Percentiles rank a stretch among this genome's conserved stretches.
Conservation (phyloP, 2,797 vertebrate genomes). For the Enteromius fasciolatus region DNA sequence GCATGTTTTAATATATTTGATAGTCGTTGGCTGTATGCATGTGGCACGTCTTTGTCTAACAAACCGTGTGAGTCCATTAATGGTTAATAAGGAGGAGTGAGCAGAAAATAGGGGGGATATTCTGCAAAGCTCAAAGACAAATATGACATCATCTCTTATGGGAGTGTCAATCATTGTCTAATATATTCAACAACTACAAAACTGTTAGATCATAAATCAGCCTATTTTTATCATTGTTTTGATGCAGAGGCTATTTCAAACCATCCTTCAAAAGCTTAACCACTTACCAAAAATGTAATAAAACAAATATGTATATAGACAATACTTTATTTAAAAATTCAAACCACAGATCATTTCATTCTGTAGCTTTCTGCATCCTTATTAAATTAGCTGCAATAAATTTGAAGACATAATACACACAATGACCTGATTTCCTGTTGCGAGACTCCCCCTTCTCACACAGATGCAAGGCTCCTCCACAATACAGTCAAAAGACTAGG, state of each 20-base stretch:
- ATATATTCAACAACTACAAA: conserved; percentile 28
- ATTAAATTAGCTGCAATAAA: neutral
- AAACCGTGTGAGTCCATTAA: neutral
- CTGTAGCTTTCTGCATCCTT: neutral
- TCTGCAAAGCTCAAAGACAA: conserved; percentile 42
- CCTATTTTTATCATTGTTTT: neutral
- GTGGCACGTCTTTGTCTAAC: neutral
- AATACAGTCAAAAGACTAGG: conserved; percentile 51
- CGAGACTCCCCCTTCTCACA: conserved; percentile 44
- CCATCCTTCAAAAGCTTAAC: neutral
- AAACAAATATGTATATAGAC: neutral
- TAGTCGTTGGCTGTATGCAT: neutral
- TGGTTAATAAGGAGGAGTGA: conserved; percentile 3
- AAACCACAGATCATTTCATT: neutral
- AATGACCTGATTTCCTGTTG: conserved; percentile 59
- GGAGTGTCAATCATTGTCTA: conserved; percentile 50
- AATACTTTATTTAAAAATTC: neutral
- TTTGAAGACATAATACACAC: conserved; percentile 17
- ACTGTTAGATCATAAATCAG: conserved; percentile 12
- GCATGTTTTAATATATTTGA: neutral
- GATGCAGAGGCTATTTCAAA: neutral
- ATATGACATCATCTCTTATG: conserved; percentile 60
- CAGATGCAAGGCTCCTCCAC: conserved; percentile 44
- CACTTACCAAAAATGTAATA: neutral
- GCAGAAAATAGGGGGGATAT: conserved; percentile 43